A percentile compares a stretch with the other conserved stretches of the same genome.
phyloP scores from a whole-genome alignment of 2,113 vertebrate species.

The Haplotaxodon microlepis region DNA sequence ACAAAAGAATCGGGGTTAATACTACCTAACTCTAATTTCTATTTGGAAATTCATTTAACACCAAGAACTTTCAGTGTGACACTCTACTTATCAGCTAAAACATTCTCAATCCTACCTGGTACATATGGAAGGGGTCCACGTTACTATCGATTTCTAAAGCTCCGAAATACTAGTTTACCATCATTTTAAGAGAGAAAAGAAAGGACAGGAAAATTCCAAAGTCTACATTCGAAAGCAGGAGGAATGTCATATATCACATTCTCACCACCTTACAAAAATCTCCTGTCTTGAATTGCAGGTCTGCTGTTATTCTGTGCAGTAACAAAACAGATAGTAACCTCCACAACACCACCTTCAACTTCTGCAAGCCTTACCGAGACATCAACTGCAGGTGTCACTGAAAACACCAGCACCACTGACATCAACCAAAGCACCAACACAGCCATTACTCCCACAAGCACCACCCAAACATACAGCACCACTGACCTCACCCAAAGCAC shows the following conservation, averaged over 20 bases:
- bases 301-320: background rate
- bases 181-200: background rate
- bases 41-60: background rate
- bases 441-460: accelerated
- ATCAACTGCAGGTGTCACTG: background rate
- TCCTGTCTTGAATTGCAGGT: background rate
- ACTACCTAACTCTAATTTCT: background rate
- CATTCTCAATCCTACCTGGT: background rate
- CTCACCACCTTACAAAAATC: background rate
- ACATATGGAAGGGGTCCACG: background rate
- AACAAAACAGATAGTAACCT: background rate
- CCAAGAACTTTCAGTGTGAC: background rate
- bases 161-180: background rate
- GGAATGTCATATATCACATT: background rate
- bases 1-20: background rate
- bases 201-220: background rate
- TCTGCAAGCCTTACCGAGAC: background rate
- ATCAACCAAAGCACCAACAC: accelerated
- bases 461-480: accelerated
- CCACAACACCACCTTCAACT: background rate
- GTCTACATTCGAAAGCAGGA: background rate
- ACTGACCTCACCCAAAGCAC: accelerated
- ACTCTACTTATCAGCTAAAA: background rate
- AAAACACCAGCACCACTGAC: background rate
- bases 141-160: background rate